Conservation (phyloP, 1,140 invertebrate genomes). For the Aphidius gifuensis region DNA sequence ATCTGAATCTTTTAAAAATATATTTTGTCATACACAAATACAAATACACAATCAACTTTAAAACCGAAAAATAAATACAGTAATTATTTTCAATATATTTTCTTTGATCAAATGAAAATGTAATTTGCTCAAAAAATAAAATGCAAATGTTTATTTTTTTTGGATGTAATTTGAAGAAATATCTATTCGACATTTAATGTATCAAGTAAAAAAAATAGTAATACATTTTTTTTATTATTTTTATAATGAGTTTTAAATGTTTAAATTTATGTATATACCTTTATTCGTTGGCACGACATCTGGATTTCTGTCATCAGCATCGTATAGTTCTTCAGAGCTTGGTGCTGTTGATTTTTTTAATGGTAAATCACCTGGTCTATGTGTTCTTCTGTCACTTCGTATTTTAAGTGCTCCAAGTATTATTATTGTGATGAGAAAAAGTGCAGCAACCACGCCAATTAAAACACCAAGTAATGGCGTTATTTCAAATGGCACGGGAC, state of each 20-base stretch:
- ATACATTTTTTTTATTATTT: background rate
- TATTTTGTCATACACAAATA: slow-evolving; percentile 17
- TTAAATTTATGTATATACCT: slow-evolving; percentile 55
- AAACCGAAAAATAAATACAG: too few species aligned
- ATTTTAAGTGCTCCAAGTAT: slow-evolving; percentile 70
- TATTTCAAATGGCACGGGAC: slow-evolving; percentile 64
- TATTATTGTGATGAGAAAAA: slow-evolving; percentile 66
- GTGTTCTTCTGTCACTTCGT: slow-evolving; percentile 56
- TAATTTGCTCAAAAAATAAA: too few species aligned
- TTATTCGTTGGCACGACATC: slow-evolving; percentile 83
- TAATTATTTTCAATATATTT: too few species aligned
- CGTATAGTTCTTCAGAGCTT: slow-evolving; percentile 68
- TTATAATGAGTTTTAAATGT: background rate
- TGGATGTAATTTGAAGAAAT: too few species aligned
- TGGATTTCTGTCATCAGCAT: slow-evolving; percentile 77
- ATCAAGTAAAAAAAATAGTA: background rate
- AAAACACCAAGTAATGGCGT: slow-evolving; percentile 73
- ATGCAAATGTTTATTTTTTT: too few species aligned
- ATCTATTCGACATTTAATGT: too few species aligned
- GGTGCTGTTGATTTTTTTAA: slow-evolving; percentile 68
- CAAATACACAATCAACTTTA: slow-evolving; percentile 18
- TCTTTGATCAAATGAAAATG: background rate
- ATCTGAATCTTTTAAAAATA: slow-evolving; percentile 59
- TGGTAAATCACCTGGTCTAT: slow-evolving; percentile 62
- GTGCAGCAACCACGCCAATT: slow-evolving; percentile 67